Conservation (phyloP, 2,888 invertebrate genomes). For the Branchellion lobata region DNA sequence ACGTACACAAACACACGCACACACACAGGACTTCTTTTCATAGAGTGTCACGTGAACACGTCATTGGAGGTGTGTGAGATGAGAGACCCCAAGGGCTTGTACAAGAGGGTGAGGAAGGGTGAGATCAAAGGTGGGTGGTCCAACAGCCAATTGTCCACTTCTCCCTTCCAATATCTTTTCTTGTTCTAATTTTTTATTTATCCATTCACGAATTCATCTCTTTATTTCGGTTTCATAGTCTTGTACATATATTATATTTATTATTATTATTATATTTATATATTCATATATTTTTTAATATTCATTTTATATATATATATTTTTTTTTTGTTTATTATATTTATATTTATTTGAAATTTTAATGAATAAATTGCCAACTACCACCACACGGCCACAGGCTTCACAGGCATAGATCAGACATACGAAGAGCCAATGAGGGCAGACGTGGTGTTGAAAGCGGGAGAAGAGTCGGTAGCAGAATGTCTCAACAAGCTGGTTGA, state of each 20-base stretch:
- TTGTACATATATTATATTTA: too few relatives aligned
- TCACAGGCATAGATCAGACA: conserved; percentile 85
- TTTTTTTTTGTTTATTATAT: too few relatives aligned
- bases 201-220: too few relatives aligned
- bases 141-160: neutral
- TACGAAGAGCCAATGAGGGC: conserved; percentile 85
- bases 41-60: conserved; percentile 92
- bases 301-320: too few relatives aligned
- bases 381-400: conserved; percentile 61
- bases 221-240: too few relatives aligned
- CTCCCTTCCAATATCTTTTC: neutral
- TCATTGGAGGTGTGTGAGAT: conserved; percentile 89
- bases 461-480: conserved; percentile 77
- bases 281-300: too few relatives aligned
- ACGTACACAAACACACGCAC: neutral
- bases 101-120: conserved; percentile 93
- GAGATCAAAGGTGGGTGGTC: conserved; percentile 71
- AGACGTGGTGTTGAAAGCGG: conserved; percentile 82
- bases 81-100: conserved; percentile 92
- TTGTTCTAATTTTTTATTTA: neutral
- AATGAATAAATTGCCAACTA: too few relatives aligned
- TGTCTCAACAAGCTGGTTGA: conserved; percentile 82
- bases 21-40: conserved; percentile 76
- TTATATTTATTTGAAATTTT: too few relatives aligned
- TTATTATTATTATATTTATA: too few relatives aligned